Percentiles rank a stretch among this genome's conserved stretches.
phyloP scores from a whole-genome alignment of 2,797 vertebrate species.

The Periophthalmus magnuspinnatus region DNA sequence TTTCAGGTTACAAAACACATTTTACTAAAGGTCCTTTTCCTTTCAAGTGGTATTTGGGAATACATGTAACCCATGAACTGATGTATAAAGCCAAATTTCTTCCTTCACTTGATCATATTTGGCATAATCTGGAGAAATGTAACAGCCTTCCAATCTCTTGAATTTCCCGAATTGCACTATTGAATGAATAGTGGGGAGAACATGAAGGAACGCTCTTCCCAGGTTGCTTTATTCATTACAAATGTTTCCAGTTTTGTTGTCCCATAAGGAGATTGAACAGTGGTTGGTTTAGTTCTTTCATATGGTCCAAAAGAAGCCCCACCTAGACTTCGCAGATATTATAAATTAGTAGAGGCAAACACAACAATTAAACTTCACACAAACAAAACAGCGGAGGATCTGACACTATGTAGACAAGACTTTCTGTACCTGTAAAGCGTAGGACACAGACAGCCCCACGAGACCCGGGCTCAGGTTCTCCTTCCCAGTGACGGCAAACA shows the following conservation, averaged over 20 bases:
- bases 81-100: background rate
- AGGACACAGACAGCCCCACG: conserved; percentile 94
- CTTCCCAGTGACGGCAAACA: conserved; percentile 89
- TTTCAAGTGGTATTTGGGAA: background rate
- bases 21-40: background rate
- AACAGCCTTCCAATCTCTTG: background rate
- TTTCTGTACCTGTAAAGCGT: conserved; percentile 86
- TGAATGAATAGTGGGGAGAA: too few species aligned
- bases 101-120: background rate
- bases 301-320: too few species aligned
- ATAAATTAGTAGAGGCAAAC: background rate
- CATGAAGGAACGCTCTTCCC: conserved; percentile 3
- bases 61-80: background rate
- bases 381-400: too few species aligned
- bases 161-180: background rate
- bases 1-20: conserved; percentile 6
- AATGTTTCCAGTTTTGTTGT: background rate
- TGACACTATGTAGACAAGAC: too few species aligned
- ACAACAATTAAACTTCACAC: too few species aligned
- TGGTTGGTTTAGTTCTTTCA: too few species aligned
- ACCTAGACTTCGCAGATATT: conserved; percentile 8
- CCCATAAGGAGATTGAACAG: too few species aligned
- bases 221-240: conserved; percentile 4
- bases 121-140: too few species aligned
- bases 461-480: conserved; percentile 83